A percentile compares a stretch with the other conserved stretches of the same genome.
These are phyloP conservation scores for Pogonocichla stellata DNA, from an alignment of 2,113 vertebrate genomes.

Conservation along the genomic window DNA sequence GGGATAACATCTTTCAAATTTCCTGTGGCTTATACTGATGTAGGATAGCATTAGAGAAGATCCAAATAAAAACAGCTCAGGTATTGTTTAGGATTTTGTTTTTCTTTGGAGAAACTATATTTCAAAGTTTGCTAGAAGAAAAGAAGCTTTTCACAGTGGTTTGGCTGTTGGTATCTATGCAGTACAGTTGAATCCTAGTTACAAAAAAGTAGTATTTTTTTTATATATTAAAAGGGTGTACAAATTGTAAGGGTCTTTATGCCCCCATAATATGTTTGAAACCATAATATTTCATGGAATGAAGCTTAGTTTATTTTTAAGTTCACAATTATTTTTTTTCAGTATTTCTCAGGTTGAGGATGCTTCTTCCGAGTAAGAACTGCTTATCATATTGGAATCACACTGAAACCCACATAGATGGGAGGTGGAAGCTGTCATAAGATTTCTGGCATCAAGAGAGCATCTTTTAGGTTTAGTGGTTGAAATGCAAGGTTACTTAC, in stretches of 20 bases:
- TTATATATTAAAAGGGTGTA: not conserved
- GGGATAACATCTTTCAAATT: not conserved
- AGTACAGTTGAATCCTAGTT: not conserved
- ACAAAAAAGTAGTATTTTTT: fast-evolving
- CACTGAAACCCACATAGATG: not conserved
- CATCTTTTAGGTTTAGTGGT: not conserved
- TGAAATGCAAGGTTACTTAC: not conserved
- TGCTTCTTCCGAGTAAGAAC: not conserved
- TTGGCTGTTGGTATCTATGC: not conserved
- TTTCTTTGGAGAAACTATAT: not conserved
- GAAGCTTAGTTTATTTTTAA: not conserved
- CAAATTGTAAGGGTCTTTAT: not conserved
- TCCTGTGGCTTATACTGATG: not conserved
- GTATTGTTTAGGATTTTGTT: not conserved
- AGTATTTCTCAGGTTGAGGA: not conserved
- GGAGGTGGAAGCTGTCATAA: not conserved
- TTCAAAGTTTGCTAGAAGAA: not conserved
- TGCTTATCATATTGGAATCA: not conserved
- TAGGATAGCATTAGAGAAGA: not conserved
- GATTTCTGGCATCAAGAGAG: not conserved
- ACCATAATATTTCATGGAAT: not conserved
- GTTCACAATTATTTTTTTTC: not conserved
- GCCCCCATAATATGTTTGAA: not conserved
- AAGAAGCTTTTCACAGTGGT: not conserved
- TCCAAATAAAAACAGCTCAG: not conserved